phyloP scores from a whole-genome alignment of 53 echinoderm and acorn worm genomes.

The Echinarachnius parma region DNA sequence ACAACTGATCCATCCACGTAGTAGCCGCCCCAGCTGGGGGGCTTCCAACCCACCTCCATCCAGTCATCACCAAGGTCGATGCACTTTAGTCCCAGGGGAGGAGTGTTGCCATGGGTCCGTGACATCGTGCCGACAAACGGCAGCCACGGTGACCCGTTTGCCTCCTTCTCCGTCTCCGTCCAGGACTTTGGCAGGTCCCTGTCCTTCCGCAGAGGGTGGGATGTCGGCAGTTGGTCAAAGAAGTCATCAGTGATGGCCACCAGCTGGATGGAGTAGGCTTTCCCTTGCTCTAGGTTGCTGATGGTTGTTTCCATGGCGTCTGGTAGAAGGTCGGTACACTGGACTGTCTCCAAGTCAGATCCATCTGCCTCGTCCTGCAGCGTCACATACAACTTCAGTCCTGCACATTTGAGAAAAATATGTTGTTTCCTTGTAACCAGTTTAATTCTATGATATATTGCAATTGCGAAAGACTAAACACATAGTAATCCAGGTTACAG shows the following conservation, averaged over 20 bases:
- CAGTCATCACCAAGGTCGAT: constrained; percentile 6
- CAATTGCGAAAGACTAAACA: too few relatives aligned
- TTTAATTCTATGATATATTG: too few relatives aligned
- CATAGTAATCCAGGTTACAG: too few relatives aligned
- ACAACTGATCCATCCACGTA: constrained; percentile 41
- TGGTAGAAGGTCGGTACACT: constrained; percentile 56
- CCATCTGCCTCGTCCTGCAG: constrained; percentile 1
- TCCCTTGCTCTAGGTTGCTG: constrained; percentile 54
- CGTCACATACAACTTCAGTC: constrained; percentile 62
- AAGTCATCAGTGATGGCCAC: constrained; percentile 77
- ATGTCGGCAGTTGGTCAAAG: constrained; percentile 47
- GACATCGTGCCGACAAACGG: constrained; percentile 46
- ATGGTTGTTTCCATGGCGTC: constrained; percentile 56
- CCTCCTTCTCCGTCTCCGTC: constrained; percentile 22
- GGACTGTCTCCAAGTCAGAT: constrained; percentile 32
- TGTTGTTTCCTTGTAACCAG: too few relatives aligned
- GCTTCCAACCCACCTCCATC: constrained; percentile 51
- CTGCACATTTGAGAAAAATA: constrained; percentile 20
- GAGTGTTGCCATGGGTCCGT: constrained; percentile 55
- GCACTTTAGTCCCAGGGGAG: constrained; percentile 55
- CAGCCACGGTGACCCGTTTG: constrained; percentile 49
- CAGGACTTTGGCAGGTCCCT: constrained; percentile 55
- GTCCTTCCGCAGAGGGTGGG: constrained; percentile 21
- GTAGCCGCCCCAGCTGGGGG: constrained; percentile 47
- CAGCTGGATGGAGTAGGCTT: constrained; percentile 54